Evolutionary conservation across 2,888 invertebrate genomes (phyloP), one percentile per base, ranked within the genome.

Genomic region (Syrphus vitripennis): DNA sequence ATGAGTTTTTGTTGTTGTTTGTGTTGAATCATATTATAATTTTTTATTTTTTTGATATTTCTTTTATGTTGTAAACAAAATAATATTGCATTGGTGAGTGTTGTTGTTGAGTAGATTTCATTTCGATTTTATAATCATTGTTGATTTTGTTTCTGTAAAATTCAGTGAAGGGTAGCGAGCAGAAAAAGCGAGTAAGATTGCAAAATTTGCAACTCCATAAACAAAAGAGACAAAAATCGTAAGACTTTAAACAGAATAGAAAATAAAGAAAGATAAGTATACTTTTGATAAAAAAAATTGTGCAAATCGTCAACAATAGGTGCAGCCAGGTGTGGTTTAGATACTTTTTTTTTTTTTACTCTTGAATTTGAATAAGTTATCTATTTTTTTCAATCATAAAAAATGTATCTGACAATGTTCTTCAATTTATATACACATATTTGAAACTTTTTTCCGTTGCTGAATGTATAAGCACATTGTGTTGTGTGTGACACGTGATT

Each of bases 171-270:
- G 78, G 61, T 83, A 74, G 50, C 63, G 63, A 69, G 77, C 48
- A 69, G 29, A 57, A 69, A 48, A 67, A 75, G 21, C 42, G 48
- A 37, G 48, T 37, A 63, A 76, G 45, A 81, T 75, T 81, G 70
- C 75, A 21, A 76, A 81, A 75, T 76, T 63, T 63, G 31, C 34
- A 59, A 42, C 31, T 34, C 34, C 34, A 12, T 57, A 40, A 65
- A 53, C 67, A 61, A 67, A 67, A 80, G 79, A 83, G 81, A 65
- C 87, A 75, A 87, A n/a, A 87, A 88, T 81, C 81, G 67, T 71
- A 53, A 48, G 21, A 72, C 42, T 65, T 45, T 4, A 12, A 1
- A 19, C n/a, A 12, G 12, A 61, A 53, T 42, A 53, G 34, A 29
- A 19, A 40, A 29, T 34, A 21, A 24, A 67, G 31, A 21, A 24